These are phyloP conservation scores for Eulithis prunata DNA, from an alignment of 2,888 invertebrate genomes.

Conservation along the genomic window DNA sequence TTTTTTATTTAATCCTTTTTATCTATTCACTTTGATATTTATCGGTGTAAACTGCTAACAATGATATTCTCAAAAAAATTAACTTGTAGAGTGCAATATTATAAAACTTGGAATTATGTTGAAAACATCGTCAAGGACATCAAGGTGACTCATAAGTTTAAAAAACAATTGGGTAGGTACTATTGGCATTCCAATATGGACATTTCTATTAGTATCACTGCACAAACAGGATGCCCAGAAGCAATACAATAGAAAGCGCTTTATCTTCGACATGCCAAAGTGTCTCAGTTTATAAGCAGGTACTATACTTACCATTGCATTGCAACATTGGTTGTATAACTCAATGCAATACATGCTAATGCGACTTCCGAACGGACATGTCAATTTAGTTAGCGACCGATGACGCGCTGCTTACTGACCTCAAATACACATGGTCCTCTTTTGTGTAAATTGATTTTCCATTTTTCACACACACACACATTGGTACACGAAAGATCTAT, in stretches of 20 bases:
- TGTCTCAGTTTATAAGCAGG: conserved; percentile 51
- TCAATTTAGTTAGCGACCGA: conserved; percentile 56
- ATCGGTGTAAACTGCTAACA: no score
- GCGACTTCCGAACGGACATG: conserved; percentile 77
- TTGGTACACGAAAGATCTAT: not conserved
- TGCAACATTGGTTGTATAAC: conserved; percentile 72
- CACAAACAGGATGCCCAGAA: conserved; percentile 6
- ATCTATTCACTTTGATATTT: no score
- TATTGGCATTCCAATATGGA: no score
- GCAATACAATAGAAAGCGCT: conserved; percentile 66
- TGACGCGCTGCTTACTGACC: conserved; percentile 31
- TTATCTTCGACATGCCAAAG: conserved; percentile 66
- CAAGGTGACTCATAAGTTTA: no score
- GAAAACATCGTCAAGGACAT: no score
- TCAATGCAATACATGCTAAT: conserved; percentile 69
- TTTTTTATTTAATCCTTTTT: no score
- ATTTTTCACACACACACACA: not conserved
- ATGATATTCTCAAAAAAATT: no score
- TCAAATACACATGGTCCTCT: conserved; percentile 16
- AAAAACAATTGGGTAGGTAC: no score
- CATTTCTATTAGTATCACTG: no score
- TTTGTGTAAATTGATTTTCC: not conserved
- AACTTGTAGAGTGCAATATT: no score
- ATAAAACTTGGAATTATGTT: no score
- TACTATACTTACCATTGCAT: conserved; percentile 29